Evolutionary conservation across 2,113 vertebrate genomes (phyloP).

Genomic region (Fulmarus glacialis): DNA sequence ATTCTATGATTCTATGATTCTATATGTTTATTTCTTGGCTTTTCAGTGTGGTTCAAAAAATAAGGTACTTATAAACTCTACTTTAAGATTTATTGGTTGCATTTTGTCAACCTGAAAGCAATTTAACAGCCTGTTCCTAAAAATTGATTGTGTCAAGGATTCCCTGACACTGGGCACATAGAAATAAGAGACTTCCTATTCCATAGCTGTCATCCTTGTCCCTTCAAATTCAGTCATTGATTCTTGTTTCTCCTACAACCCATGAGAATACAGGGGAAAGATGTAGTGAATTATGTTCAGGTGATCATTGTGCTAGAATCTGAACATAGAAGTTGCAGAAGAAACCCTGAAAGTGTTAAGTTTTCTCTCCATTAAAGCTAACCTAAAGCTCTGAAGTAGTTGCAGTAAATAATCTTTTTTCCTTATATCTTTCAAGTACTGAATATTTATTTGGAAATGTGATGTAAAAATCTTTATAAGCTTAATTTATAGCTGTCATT

Average conservation of each 20-base stretch:
- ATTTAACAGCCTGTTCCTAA: neutral
- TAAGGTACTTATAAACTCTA: neutral
- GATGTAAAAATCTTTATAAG: neutral
- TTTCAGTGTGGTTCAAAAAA: neutral
- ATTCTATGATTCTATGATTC: no score
- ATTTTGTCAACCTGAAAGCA: conserved; percentile 13
- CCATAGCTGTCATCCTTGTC: neutral
- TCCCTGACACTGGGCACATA: neutral
- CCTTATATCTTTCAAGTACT: neutral
- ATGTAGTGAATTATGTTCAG: neutral
- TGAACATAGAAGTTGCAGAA: neutral
- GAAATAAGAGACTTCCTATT: neutral
- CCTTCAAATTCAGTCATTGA: neutral
- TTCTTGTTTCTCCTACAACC: neutral
- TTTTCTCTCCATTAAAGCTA: neutral
- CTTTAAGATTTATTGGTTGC: neutral
- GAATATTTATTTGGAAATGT: neutral
- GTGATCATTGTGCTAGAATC: neutral
- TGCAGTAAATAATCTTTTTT: neutral
- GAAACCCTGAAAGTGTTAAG: neutral
- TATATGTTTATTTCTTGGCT: neutral
- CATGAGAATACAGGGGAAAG: neutral
- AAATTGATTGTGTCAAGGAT: neutral
- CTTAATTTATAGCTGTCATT: neutral
- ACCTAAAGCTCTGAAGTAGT: neutral